Evolutionary conservation across 2,888 invertebrate genomes (phyloP), one percentile per base, ranked within the genome.

Genomic region (Aradus depressus): DNA sequence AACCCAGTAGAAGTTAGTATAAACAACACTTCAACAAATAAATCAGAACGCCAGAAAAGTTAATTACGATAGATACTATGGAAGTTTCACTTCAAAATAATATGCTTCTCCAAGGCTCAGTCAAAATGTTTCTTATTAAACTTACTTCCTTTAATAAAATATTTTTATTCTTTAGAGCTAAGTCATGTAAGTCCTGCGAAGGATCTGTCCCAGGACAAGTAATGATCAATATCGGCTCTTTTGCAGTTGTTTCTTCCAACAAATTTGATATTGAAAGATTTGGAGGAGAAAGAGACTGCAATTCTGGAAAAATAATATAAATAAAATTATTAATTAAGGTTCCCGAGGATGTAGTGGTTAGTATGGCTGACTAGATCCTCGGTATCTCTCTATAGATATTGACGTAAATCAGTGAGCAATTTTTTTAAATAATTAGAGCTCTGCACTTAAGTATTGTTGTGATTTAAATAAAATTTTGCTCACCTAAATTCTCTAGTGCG

Each of bases 141-240:
- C n/a, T 18, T 47, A 47, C 47, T 38, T 47, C 47, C 22, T 47
- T 35, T 2, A 47, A n/a, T 18, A 25, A 23, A 25, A 21, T 14
- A 26, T 31, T 47, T 14, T 26, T 26, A 25, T 35, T 42, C 6
- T 10, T 28, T 21, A 16, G 14, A 12, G 55, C 52, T 3, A 55
- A 31, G 23, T 37, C 77, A 52, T 75, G 72, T 8, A 92, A 72
- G 66, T 91, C 90, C 19, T 78, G 76, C 1, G 91, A 84, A 18
- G 93, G 95, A 73, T 97, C 96, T 31, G 85, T 83, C 23, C 95
- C 96, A 21, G 90, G 80, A 47, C 89, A 83, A 34, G 87, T 81
- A 44, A 96, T 75, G 60, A 97, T 73, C 41, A 98, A 70, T 48
- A 89, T 79, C 0, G 95, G 90, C 61, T 85, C 82, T 0, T 65